phyloP scores from a whole-genome alignment of 2,888 invertebrate genomes.

The Acanthoscelides obtectus region DNA sequence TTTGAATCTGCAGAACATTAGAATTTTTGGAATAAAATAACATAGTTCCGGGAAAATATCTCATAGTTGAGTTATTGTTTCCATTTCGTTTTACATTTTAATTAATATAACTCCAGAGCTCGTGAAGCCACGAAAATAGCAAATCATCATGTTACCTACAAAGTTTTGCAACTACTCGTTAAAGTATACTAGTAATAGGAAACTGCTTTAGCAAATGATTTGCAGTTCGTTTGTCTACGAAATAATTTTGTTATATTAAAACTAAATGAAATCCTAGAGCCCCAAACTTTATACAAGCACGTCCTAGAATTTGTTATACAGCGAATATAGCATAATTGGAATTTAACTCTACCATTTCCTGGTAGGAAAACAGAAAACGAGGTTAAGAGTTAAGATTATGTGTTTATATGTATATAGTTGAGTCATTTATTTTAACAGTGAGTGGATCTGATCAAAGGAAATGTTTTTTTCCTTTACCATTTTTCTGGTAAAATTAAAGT shows the following conservation, averaged over 20 bases:
- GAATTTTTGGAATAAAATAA: background rate
- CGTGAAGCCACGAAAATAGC: background rate
- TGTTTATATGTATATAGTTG: too few species aligned
- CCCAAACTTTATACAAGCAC: background rate
- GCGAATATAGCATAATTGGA: background rate
- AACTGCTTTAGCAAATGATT: background rate
- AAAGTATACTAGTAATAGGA: background rate
- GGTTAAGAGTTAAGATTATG: too few species aligned
- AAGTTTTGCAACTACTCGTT: background rate
- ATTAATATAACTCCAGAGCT: background rate
- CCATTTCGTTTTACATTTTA: background rate
- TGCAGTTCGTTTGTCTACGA: background rate
- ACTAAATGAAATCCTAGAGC: background rate
- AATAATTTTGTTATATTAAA: background rate
- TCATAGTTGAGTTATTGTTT: background rate
- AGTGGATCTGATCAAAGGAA: too few species aligned
- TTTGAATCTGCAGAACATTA: too few species aligned
- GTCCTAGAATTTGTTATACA: background rate
- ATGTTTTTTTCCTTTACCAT: too few species aligned
- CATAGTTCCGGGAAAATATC: background rate
- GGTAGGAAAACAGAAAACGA: too few species aligned
- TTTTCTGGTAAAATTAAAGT: too few species aligned
- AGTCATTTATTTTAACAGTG: too few species aligned
- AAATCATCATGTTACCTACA: background rate
- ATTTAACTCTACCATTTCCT: background rate